These are phyloP conservation scores for Hesperia comma DNA, from an alignment of 2,888 invertebrate species.

Conservation along the genomic window DNA sequence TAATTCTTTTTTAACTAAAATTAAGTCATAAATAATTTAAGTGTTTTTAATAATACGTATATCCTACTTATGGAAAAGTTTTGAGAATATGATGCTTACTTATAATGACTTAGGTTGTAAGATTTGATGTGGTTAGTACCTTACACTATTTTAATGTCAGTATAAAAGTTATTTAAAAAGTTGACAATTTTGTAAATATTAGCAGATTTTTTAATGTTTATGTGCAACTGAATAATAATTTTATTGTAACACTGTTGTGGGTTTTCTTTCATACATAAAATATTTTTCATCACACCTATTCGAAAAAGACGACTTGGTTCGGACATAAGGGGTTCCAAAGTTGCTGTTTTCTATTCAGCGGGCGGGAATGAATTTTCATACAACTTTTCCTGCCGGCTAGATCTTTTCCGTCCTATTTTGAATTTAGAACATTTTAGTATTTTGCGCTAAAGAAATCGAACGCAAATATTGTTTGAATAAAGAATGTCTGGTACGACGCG, in stretches of 20 bases:
- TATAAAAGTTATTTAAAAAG: slow-evolving; percentile 29
- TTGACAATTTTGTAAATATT: slow-evolving; percentile 30
- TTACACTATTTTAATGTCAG: slow-evolving; percentile 17
- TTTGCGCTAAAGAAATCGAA: too few species aligned
- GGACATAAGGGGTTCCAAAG: too few species aligned
- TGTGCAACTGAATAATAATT: slow-evolving; percentile 20
- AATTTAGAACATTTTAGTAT: too few species aligned
- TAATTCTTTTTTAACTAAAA: slow-evolving; percentile 67
- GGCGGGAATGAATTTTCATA: too few species aligned
- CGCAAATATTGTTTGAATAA: too few species aligned
- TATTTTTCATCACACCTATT: too few species aligned
- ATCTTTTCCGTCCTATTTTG: too few species aligned
- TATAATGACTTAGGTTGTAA: neutral
- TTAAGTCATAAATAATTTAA: slow-evolving; percentile 27
- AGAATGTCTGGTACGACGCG: too few species aligned
- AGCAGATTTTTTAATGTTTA: slow-evolving; percentile 19
- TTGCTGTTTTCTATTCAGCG: too few species aligned
- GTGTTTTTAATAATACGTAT: neutral
- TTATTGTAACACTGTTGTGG: neutral
- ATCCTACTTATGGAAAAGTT: neutral
- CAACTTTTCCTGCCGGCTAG: too few species aligned
- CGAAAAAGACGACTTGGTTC: too few species aligned
- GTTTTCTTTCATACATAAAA: neutral
- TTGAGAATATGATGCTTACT: neutral
- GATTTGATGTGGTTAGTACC: slow-evolving; percentile 12